Conservation (phyloP, 2,888 invertebrate genomes). For the Cyclophora punctaria region DNA sequence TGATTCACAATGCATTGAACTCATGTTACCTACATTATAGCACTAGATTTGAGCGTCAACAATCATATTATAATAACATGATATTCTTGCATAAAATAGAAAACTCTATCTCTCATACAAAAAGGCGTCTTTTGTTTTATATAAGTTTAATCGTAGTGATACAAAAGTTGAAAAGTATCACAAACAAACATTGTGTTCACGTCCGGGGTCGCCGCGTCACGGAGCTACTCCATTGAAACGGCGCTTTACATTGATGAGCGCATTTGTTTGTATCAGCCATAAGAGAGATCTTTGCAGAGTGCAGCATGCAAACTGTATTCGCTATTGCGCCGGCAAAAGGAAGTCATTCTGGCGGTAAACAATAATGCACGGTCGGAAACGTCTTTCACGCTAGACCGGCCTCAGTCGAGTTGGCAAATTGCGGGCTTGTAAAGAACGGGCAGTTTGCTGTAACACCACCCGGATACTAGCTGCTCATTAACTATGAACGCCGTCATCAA, state of each 20-base stretch:
- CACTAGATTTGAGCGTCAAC: too few species aligned
- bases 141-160: too few species aligned
- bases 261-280: constrained; percentile 28
- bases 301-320: constrained; percentile 32
- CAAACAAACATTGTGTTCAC: not conserved
- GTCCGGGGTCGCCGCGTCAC: constrained; percentile 2
- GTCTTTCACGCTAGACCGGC: constrained; percentile 56
- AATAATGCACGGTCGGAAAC: constrained; percentile 63
- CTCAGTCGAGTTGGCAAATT: constrained; percentile 56
- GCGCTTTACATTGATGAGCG: constrained; percentile 32
- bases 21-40: too few species aligned
- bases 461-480: constrained; percentile 72
- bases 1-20: too few species aligned
- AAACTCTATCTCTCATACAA: too few species aligned
- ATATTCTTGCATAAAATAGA: too few species aligned
- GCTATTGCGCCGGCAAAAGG: constrained; percentile 47
- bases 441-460: constrained; percentile 63
- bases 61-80: too few species aligned
- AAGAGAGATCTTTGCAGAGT: constrained; percentile 36
- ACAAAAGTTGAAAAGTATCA: not conserved
- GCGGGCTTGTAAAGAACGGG: constrained; percentile 53
- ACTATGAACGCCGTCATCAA: constrained; percentile 73
- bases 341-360: constrained; percentile 66
- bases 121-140: too few species aligned
- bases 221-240: constrained; percentile 38